Conservation (phyloP, 2,797 vertebrate species). For the Lacerta viridis region DNA sequence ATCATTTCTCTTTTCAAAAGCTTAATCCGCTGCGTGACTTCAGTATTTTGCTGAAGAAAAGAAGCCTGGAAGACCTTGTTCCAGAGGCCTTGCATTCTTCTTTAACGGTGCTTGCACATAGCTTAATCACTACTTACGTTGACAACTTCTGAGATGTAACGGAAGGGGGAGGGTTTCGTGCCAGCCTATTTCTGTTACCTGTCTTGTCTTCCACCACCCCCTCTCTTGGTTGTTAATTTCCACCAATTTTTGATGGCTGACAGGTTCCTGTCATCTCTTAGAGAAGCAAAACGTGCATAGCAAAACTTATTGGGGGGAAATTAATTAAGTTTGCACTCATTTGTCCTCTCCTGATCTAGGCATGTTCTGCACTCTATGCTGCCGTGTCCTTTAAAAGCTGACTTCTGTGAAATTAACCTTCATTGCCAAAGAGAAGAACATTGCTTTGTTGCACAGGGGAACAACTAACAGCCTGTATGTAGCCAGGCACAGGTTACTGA, state of each 20-base stretch:
- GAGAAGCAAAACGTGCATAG: slow-evolving; percentile 22
- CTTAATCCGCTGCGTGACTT: not conserved
- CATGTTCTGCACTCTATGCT: not conserved
- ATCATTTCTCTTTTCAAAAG: not conserved
- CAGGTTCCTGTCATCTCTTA: slow-evolving; percentile 30
- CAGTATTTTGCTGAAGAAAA: not conserved
- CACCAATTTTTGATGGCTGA: slow-evolving; percentile 1
- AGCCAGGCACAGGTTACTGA: too few relatives aligned
- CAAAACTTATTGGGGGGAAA: not conserved
- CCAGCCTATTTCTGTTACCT: not conserved
- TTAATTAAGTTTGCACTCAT: not conserved
- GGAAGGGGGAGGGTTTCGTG: not conserved
- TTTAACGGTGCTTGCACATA: not conserved
- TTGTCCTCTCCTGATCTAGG: fast-evolving
- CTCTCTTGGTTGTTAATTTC: slow-evolving; percentile 14
- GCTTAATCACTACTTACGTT: slow-evolving; percentile 5
- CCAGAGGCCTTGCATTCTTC: not conserved
- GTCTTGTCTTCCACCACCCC: slow-evolving; percentile 12
- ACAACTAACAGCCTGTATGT: too few relatives aligned
- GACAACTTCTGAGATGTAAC: slow-evolving; percentile 4
- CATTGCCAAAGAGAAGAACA: not conserved
- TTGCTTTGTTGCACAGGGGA: not conserved
- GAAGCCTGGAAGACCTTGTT: not conserved
- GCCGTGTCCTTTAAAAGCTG: not conserved
- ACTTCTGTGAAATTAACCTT: not conserved